These are phyloP conservation scores for Drosophila birchii DNA, from an alignment of 2,888 invertebrate genomes.

Conservation along the genomic window DNA sequence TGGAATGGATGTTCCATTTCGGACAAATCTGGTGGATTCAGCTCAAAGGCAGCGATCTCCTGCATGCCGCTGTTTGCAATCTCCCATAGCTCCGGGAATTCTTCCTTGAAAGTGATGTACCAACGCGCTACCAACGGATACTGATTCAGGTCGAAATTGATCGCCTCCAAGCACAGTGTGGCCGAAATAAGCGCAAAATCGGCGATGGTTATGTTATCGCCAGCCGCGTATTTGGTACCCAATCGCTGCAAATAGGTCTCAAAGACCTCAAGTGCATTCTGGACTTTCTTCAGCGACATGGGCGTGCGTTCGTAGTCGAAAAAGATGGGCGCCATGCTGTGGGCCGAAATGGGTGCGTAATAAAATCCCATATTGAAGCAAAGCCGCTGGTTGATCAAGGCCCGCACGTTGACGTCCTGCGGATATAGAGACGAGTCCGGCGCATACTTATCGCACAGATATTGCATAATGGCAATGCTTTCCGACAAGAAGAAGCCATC, in stretches of 20 bases:
- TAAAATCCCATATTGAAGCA: conserved; percentile 92
- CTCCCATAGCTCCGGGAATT: conserved; percentile 89
- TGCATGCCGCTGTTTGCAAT: conserved; percentile 89
- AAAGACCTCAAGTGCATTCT: conserved; percentile 88
- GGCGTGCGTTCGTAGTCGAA: conserved; percentile 90
- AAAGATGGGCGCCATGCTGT: conserved; percentile 89
- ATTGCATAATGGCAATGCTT: conserved; percentile 88
- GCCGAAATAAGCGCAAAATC: conserved; percentile 90
- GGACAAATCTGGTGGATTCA: conserved; percentile 90
- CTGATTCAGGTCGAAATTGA: conserved; percentile 87
- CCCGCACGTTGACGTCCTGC: conserved; percentile 88
- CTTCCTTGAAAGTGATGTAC: conserved; percentile 89
- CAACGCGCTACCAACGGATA: conserved; percentile 88
- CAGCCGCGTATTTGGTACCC: conserved; percentile 88
- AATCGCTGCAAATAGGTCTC: conserved; percentile 88
- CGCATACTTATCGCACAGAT: conserved; percentile 91
- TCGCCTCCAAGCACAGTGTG: conserved; percentile 90
- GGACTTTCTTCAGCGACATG: conserved; percentile 88
- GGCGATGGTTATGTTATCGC: conserved; percentile 89
- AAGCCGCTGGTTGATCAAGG: conserved; percentile 91
- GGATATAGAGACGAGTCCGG: conserved; percentile 89
- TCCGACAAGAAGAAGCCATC: conserved; percentile 91
- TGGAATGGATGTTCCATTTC: conserved; percentile 90
- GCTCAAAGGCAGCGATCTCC: conserved; percentile 88
- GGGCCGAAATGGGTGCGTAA: conserved; percentile 87